A percentile compares a stretch with the other conserved stretches of the same genome.
These are phyloP conservation scores for Trissolcus japonicus DNA, from an alignment of 2,888 invertebrate species.

Conservation along the genomic window DNA sequence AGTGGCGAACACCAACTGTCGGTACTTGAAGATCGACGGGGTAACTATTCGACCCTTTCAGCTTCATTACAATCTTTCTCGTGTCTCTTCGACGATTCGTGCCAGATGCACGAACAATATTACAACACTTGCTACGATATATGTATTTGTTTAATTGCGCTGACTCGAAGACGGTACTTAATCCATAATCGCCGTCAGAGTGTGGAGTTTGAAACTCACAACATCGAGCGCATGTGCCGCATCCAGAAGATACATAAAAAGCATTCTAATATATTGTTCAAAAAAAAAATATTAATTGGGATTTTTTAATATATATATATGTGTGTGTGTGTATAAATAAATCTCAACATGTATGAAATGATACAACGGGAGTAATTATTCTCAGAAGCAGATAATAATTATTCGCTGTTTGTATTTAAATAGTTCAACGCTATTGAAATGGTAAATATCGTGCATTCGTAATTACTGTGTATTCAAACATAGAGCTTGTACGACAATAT, in stretches of 20 bases:
- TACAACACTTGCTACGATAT: slow-evolving; percentile 48
- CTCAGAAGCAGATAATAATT: no score
- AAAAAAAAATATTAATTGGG: no score
- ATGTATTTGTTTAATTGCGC: slow-evolving; percentile 18
- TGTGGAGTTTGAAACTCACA: not conserved
- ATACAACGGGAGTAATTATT: not conserved
- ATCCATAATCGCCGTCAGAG: no score
- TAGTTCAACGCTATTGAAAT: no score
- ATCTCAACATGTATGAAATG: not conserved
- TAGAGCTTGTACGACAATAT: no score
- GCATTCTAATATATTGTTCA: not conserved
- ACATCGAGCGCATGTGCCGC: not conserved
- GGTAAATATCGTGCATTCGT: no score
- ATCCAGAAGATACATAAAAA: not conserved
- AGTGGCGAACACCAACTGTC: slow-evolving; percentile 76
- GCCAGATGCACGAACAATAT: slow-evolving; percentile 54
- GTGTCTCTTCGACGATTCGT: slow-evolving; percentile 43
- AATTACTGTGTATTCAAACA: no score
- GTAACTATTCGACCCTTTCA: slow-evolving; percentile 54
- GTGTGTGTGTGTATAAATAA: no score
- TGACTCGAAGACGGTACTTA: slow-evolving; percentile 15
- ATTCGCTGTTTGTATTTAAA: no score
- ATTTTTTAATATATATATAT: no score
- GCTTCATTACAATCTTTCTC: slow-evolving; percentile 55
- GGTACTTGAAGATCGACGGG: slow-evolving; percentile 69